phyloP scores from a whole-genome alignment of 2,888 invertebrate species.

The Autographa gamma region DNA sequence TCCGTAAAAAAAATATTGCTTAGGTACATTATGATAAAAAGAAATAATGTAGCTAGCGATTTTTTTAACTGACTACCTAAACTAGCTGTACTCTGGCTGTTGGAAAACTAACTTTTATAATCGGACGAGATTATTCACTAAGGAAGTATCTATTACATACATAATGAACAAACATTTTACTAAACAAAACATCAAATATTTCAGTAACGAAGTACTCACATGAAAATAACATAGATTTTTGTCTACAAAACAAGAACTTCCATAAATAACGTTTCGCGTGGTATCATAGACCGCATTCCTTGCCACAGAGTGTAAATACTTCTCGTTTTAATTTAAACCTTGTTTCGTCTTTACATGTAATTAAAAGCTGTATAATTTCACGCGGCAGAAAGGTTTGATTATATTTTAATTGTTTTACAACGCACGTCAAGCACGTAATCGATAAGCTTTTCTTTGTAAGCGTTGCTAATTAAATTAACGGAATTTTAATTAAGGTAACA shows the following conservation, averaged over 20 bases:
- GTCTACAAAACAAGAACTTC: constrained; percentile 19
- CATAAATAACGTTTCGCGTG: constrained; percentile 40
- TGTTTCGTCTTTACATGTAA: constrained; percentile 43
- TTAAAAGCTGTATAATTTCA: constrained; percentile 44
- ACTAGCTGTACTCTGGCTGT: too few relatives aligned
- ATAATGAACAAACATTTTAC: too few relatives aligned
- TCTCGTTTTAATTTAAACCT: constrained; percentile 49
- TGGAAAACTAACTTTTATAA: too few relatives aligned
- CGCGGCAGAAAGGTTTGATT: constrained; percentile 26
- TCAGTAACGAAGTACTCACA: too few relatives aligned
- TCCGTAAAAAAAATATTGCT: too few relatives aligned
- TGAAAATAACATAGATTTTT: constrained; percentile 1
- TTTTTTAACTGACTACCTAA: too few relatives aligned
- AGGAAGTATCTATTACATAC: too few relatives aligned
- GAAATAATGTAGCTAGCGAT: too few relatives aligned
- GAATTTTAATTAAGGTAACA: not conserved
- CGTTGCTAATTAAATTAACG: not conserved
- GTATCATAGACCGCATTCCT: constrained; percentile 23
- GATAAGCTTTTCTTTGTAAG: constrained; percentile 8
- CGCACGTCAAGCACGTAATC: constrained; percentile 7
- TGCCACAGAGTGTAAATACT: constrained; percentile 44
- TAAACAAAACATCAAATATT: too few relatives aligned
- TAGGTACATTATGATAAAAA: too few relatives aligned
- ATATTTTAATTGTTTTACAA: constrained; percentile 32
- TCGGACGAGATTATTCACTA: too few relatives aligned